phyloP scores from a whole-genome alignment of 1,140 invertebrate genomes.

The Cotesia vestalis region DNA sequence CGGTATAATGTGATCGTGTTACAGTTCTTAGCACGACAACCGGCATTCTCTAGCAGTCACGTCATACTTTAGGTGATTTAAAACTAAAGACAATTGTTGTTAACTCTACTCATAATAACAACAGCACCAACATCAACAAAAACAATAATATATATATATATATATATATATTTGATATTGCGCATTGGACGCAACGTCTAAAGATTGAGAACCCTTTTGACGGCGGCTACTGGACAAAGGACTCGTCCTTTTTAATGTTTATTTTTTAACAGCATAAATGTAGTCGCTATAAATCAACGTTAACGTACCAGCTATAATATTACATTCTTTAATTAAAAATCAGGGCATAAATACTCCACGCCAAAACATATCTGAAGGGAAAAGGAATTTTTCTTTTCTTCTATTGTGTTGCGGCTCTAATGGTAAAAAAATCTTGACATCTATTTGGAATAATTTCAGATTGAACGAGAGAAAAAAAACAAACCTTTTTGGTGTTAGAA shows the following conservation, averaged over 20 bases:
- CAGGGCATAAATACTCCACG: conserved; percentile 50
- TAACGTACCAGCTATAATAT: conserved; percentile 50
- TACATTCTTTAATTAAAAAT: conserved; percentile 61
- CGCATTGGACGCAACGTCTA: background rate
- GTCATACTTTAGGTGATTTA: too few species aligned
- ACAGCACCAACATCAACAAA: too few species aligned
- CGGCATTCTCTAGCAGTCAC: too few species aligned
- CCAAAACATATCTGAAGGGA: conserved; percentile 39
- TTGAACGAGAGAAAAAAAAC: too few species aligned
- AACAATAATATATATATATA: too few species aligned
- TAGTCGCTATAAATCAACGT: conserved; percentile 53
- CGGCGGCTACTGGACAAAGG: conserved; percentile 44
- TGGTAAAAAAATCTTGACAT: background rate
- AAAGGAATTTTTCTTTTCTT: conserved; percentile 24
- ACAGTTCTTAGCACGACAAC: too few species aligned
- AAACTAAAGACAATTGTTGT: too few species aligned
- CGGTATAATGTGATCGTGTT: background rate
- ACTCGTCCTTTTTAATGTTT: conserved; percentile 27
- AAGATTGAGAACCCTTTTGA: conserved; percentile 41
- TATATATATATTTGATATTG: too few species aligned
- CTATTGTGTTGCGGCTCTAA: background rate
- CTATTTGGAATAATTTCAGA: conserved; percentile 39
- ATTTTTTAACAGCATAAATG: conserved; percentile 37
- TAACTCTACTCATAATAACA: too few species aligned
- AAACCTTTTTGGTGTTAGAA: too few species aligned